Evolutionary conservation across 2,113 vertebrate genomes (phyloP), one percentile per base, ranked within the genome.

Genomic region (Etia nguti): DNA sequence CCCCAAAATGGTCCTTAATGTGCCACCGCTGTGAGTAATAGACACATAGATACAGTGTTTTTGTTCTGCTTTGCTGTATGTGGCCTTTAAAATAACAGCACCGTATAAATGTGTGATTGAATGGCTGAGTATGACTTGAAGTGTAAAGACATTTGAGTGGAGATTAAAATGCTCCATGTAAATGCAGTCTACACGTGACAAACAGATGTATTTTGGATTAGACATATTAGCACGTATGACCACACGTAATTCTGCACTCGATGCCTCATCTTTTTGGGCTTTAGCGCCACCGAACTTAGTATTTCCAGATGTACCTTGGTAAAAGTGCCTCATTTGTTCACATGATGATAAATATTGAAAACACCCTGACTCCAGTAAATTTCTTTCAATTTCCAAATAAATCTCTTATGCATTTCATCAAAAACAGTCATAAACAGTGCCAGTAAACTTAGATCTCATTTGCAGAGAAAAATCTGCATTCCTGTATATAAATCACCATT

Each of bases 161-260:
- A 43, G 36, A 24, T 2, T 73, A 46, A 73, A 73, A 46, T 0
- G 68, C 41, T 26, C 68, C 13, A 26, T 73, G 24, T 26, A 26
- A 73, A 73, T 16, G 22, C 38, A 73, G 0, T 10, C 41, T 73
- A 26, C 18, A 20, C 20, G 18, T 52, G 50, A 52, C 41, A 26
- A 13, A 46, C 60, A 38, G 34, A 26, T 46, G 10, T 26, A 46
- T 4, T 46, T 54, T 22, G 52, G 9, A 54, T 22, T 10, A 4
- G 9, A 22, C 52, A 22, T 5, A 10, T 22, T n/a, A n/a, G 9
- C 20, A 54, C 20, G 4, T 10, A 1, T 46, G 22, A 46, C 2
- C 1, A 1, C 22, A 26, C 13, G 1, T 43, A 73, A 0, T 6
- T 73, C 13, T 46, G 38, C 68, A 10, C 22, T 73, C 15, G 0